phyloP scores from a whole-genome alignment of 2,888 invertebrate genomes.

The Campopleginae sp. region DNA sequence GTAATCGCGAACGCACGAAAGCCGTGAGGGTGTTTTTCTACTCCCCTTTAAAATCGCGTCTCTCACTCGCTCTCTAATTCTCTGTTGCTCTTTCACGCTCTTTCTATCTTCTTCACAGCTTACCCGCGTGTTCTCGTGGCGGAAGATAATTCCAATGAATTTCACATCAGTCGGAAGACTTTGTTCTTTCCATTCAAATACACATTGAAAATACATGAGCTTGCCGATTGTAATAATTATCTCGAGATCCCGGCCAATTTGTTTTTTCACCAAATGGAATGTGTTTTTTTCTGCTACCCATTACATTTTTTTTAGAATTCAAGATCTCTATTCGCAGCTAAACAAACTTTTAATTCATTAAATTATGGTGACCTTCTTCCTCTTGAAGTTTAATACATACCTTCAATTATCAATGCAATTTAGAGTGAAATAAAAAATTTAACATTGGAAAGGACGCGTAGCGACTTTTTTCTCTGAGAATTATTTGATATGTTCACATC shows the following conservation, averaged over 20 bases:
- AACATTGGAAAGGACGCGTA: not conserved
- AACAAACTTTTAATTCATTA: constrained; percentile 60
- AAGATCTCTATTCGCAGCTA: not conserved
- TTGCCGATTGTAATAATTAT: not conserved
- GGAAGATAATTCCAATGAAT: constrained; percentile 74
- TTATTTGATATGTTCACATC: constrained; percentile 34
- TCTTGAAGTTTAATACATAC: no score
- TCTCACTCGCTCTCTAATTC: constrained; percentile 2
- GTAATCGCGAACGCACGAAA: constrained; percentile 26
- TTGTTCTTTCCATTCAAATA: not conserved
- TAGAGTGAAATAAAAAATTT: not conserved
- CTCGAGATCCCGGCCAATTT: constrained; percentile 27
- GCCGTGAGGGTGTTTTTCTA: constrained; percentile 63
- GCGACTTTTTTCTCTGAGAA: constrained; percentile 20
- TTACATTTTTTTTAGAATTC: constrained; percentile 32
- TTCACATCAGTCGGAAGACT: constrained; percentile 63
- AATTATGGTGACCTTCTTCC: constrained; percentile 44
- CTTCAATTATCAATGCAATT: no score
- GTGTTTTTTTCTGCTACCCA: constrained; percentile 22
- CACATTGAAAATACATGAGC: not conserved
- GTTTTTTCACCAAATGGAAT: constrained; percentile 27
- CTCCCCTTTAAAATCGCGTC: constrained; percentile 8
- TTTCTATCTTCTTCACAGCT: constrained; percentile 33
- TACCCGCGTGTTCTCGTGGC: constrained; percentile 51
- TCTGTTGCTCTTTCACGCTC: constrained; percentile 9